phyloP scores from a whole-genome alignment of 1,140 invertebrate genomes.

The Globodera rostochiensis region DNA sequence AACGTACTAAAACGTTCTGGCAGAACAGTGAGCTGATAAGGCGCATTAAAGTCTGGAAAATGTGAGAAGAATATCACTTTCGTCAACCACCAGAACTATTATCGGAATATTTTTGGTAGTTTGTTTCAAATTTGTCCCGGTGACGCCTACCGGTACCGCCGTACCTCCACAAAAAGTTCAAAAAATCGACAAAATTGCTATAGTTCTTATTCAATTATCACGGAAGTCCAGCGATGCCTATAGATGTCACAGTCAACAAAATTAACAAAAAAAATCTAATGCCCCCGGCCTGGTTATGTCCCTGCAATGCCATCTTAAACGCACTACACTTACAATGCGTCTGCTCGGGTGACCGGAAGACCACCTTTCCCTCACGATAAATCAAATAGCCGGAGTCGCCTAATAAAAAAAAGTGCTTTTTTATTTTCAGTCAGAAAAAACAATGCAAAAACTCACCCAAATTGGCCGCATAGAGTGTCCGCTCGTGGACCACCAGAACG shows the following conservation, averaged over 20 bases:
- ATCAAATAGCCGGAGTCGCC: conserved; percentile 95
- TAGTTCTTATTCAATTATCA: neutral
- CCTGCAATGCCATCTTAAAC: no score
- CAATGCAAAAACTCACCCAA: conserved; percentile 70
- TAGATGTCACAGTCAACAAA: no score
- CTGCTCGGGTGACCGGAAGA: conserved; percentile 89
- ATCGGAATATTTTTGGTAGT: neutral
- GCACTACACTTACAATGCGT: conserved; percentile 72
- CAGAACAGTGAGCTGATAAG: conserved; percentile 89
- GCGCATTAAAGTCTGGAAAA: conserved; percentile 83
- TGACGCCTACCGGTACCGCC: no score
- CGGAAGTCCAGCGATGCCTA: no score
- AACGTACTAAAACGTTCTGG: conserved; percentile 82
- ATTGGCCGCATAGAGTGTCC: conserved; percentile 90
- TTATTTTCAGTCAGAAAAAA: neutral
- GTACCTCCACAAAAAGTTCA: no score
- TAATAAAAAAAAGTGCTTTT: neutral
- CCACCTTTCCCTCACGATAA: conserved; percentile 78
- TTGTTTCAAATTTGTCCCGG: no score
- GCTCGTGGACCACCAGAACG: conserved; percentile 86
- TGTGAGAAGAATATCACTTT: neutral
- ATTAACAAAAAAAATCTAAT: no score
- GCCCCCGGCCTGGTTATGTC: no score
- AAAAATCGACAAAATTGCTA: no score
- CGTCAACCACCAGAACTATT: no score